phyloP scores from a whole-genome alignment of 2,888 invertebrate genomes.

The Augochlorella aurata region DNA sequence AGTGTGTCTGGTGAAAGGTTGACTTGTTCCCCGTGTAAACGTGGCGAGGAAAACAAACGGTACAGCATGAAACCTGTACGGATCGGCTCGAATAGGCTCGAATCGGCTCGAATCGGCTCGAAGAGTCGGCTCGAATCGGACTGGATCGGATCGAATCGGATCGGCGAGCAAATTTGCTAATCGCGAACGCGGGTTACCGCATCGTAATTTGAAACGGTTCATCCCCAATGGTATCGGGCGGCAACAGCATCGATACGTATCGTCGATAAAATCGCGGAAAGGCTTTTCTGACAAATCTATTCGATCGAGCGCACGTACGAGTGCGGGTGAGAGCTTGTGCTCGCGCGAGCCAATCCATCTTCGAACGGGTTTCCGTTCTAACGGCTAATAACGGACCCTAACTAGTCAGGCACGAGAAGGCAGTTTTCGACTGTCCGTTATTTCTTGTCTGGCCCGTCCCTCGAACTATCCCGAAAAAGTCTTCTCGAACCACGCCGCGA shows the following conservation, averaged over 20 bases:
- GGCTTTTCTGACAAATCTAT: slow-evolving; percentile 7
- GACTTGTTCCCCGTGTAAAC: neutral
- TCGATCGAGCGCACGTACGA: neutral
- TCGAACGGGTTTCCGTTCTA: slow-evolving; percentile 78
- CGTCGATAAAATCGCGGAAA: neutral
- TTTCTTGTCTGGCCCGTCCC: slow-evolving; percentile 67
- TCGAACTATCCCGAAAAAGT: slow-evolving; percentile 33
- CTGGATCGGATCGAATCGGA: neutral
- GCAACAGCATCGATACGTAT: no score
- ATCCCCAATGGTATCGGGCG: no score
- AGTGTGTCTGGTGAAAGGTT: neutral
- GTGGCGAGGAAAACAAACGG: no score
- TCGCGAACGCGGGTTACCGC: no score
- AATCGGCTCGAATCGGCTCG: neutral
- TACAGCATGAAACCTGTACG: no score
- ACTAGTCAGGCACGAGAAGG: slow-evolving; percentile 47
- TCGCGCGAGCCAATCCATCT: slow-evolving; percentile 52
- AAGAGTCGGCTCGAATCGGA: neutral
- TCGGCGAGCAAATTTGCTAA: neutral
- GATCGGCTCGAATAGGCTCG: no score
- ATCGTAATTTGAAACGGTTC: no score
- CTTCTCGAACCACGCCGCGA: slow-evolving; percentile 33
- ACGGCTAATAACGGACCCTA: slow-evolving; percentile 75
- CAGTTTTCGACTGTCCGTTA: slow-evolving; percentile 77
- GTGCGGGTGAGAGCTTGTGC: slow-evolving; percentile 3